Evolutionary conservation across 2,113 vertebrate genomes (phyloP).

Genomic region (Pseudopipra pipra): DNA sequence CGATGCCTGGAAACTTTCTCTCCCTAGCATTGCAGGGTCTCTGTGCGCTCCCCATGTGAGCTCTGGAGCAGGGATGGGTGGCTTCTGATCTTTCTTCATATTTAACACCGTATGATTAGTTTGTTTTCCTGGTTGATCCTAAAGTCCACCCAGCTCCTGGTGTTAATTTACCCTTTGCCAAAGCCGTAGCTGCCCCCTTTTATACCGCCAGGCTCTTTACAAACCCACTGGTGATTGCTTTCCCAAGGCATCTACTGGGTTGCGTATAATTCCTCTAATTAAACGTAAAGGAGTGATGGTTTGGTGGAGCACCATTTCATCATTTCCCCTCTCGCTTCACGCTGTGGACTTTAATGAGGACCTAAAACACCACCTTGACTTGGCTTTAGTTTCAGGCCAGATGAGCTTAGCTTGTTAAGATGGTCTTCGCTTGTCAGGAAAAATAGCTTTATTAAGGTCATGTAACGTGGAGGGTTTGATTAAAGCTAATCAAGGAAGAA

Average conservation of each 20-base stretch:
- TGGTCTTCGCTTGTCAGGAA: slow-evolving; percentile 72
- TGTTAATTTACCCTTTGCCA: slow-evolving; percentile 35
- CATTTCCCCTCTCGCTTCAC: slow-evolving; percentile 68
- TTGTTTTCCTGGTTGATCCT: neutral
- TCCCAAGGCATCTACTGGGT: slow-evolving; percentile 67
- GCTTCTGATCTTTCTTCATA: neutral
- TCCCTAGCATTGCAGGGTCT: neutral
- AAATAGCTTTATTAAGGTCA: slow-evolving; percentile 78
- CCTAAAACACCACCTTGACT: slow-evolving; percentile 75
- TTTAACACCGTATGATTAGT: neutral
- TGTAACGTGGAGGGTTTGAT: slow-evolving; percentile 66
- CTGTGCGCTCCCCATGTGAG: neutral
- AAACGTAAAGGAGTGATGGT: slow-evolving; percentile 74
- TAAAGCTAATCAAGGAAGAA: slow-evolving; percentile 77
- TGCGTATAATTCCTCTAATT: slow-evolving; percentile 77
- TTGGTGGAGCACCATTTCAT: slow-evolving; percentile 69
- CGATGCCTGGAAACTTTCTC: slow-evolving; percentile 29
- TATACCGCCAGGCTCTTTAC: slow-evolving; percentile 18
- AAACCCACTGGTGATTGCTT: slow-evolving; percentile 54
- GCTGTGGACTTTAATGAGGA: slow-evolving; percentile 78
- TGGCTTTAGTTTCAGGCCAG: slow-evolving; percentile 74
- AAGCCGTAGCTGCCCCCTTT: neutral
- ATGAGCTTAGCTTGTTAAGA: slow-evolving; percentile 77
- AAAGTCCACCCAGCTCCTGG: slow-evolving; percentile 15
- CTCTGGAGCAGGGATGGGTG: neutral